phyloP scores from a whole-genome alignment of 2,797 vertebrate genomes.

The Chromobotia macracanthus region DNA sequence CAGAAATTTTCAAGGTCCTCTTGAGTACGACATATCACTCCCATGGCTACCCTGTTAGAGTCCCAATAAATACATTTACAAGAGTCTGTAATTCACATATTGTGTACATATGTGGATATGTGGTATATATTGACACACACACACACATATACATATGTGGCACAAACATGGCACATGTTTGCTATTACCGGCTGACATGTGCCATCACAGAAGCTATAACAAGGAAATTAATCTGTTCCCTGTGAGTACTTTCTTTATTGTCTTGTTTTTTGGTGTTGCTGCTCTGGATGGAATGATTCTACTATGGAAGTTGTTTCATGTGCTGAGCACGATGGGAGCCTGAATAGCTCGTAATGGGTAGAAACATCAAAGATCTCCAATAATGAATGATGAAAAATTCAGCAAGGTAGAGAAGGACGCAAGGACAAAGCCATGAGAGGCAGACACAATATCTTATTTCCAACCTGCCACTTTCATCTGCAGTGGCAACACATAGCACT shows the following conservation, averaged over 20 bases:
- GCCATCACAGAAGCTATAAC: constrained; percentile 31
- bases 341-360: constrained; percentile 55
- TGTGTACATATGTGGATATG: too few relatives aligned
- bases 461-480: constrained; percentile 60
- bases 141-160: too few relatives aligned
- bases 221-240: constrained; percentile 47
- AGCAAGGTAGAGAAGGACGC: constrained; percentile 56
- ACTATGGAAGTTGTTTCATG: constrained; percentile 46
- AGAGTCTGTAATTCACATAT: constrained; percentile 19
- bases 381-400: constrained; percentile 64
- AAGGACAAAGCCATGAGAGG: constrained; percentile 61
- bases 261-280: constrained; percentile 38
- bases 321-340: constrained; percentile 40
- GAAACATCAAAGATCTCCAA: constrained; percentile 60
- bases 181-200: constrained; percentile 29
- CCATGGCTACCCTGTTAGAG: too few relatives aligned
- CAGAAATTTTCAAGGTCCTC: too few relatives aligned
- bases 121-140: too few relatives aligned
- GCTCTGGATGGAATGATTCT: constrained; percentile 23
- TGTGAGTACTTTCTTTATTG: constrained; percentile 34
- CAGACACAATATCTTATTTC: constrained; percentile 56
- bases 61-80: too few relatives aligned
- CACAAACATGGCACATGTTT: constrained; percentile 23
- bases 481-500: constrained; percentile 58
- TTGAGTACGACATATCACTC: background rate